Percentiles rank a stretch among this genome's conserved stretches.
These are phyloP conservation scores for Drosophila insularis DNA, from an alignment of 1,140 invertebrate genomes.

Conservation along the genomic window DNA sequence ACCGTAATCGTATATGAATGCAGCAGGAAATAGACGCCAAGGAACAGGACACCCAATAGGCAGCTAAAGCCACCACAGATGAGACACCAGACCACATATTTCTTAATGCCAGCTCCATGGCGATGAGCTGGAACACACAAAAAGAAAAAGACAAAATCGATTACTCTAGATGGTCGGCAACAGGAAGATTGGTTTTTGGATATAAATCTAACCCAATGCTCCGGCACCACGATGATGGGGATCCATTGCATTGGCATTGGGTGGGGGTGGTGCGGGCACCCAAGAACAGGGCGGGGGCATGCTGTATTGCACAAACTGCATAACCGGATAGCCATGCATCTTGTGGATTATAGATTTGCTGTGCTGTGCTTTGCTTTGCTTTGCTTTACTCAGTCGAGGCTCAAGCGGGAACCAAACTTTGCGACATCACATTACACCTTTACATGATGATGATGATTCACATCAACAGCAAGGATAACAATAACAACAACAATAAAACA, in stretches of 20 bases:
- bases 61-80: conserved; percentile 89
- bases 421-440: no score
- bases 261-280: conserved; percentile 79
- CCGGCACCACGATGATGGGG: conserved; percentile 56
- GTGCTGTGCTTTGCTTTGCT: no score
- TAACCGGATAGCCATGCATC: conserved; percentile 85
- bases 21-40: conserved; percentile 89
- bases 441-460: no score
- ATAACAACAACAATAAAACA: no score
- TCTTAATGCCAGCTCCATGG: conserved; percentile 83
- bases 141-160: neutral
- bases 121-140: conserved; percentile 51
- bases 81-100: conserved; percentile 90
- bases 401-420: no score
- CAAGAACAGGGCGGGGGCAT: conserved; percentile 83
- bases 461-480: no score
- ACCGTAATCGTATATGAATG: conserved; percentile 91
- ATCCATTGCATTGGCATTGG: conserved; percentile 47
- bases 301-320: conserved; percentile 85
- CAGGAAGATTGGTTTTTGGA: neutral
- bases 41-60: conserved; percentile 88
- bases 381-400: no score
- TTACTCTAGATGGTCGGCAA: no score
- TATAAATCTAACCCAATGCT: conserved; percentile 34
- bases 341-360: conserved; percentile 9